phyloP scores from a whole-genome alignment of 2,888 invertebrate species.

The Aricia artaxerxes region DNA sequence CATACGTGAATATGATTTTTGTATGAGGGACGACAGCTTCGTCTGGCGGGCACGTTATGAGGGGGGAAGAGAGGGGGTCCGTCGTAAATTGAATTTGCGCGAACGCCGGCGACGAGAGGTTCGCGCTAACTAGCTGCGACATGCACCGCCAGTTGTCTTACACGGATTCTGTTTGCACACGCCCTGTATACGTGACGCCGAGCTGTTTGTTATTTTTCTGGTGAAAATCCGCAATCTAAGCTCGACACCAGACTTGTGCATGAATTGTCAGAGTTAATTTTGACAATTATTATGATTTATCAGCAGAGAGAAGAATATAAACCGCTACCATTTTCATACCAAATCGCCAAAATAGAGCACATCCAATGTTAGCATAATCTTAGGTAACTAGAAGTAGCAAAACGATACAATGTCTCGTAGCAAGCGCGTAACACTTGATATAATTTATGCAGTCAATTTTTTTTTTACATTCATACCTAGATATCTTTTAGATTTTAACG shows the following conservation, averaged over 20 bases:
- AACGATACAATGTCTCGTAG: too few relatives aligned
- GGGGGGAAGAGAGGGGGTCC: constrained; percentile 48
- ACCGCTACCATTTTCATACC: too few relatives aligned
- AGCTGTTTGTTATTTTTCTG: background rate
- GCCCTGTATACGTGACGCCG: background rate
- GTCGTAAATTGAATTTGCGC: constrained; percentile 76
- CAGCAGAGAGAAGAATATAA: too few relatives aligned
- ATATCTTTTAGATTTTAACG: too few relatives aligned
- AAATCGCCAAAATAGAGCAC: too few relatives aligned
- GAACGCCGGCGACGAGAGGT: constrained; percentile 72
- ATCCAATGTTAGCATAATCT: too few relatives aligned
- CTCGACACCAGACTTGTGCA: background rate
- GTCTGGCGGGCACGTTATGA: constrained; percentile 16
- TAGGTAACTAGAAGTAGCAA: too few relatives aligned
- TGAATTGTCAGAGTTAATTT: too few relatives aligned
- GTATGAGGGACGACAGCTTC: constrained; percentile 7
- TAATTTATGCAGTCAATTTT: too few relatives aligned
- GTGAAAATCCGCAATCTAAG: background rate
- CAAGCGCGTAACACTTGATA: too few relatives aligned
- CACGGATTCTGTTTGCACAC: constrained; percentile 32
- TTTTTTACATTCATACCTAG: background rate
- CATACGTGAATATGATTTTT: constrained; percentile 30
- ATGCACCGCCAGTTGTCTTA: constrained; percentile 66
- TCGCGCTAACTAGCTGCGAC: constrained; percentile 77
- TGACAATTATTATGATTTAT: too few relatives aligned